Evolutionary conservation across 2,113 vertebrate genomes (phyloP), one percentile per base, ranked within the genome.

Genomic region (Amphilophus citrinellus): DNA sequence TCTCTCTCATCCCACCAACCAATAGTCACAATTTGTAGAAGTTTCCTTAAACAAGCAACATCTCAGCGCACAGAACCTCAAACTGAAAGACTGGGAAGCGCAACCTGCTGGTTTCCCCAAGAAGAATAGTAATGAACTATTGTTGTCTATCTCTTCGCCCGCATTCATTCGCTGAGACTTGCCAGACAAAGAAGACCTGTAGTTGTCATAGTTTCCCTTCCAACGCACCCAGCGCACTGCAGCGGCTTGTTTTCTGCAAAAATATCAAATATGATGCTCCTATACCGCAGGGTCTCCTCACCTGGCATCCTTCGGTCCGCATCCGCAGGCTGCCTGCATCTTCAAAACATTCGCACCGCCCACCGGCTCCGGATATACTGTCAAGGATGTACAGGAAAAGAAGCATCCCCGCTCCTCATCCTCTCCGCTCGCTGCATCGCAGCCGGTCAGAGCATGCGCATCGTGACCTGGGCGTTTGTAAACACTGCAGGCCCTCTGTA

Each of bases 181-280:
- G 37, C 9, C 24, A 86, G 63, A 91, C 88, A 94, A 93, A 92
- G 86, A 15, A 71, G 2, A 35, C 5, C 3, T 84, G 32, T 60
- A 79, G 20, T 20, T 47, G 1, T 61, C 39, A 56, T 24, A 0
- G 15, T 61, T 18, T 13, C 47, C 66, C 22, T 77, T 53, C 58
- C 50, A 30, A 6, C n/a, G 50, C 37, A 78, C n/a, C 39, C 61
- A 42, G 5, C 42, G 47, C n/a, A 3, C 44, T 22, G 1, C 1
- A 5, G 10, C 76, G 2, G 35, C n/a, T 61, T 10, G 3, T 68
- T 82, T 71, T 44, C 63, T 24, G 14, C 32, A 42, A 10, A 77
- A 75, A 42, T 6, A 53, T 20, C 17, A 56, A 76, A 63, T 44
- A n/a, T 47, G 14, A 61, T 56, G 30, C 61, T 58, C 3, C 10